phyloP scores from a whole-genome alignment of 2,888 invertebrate genomes.

The Drosophila falleni region DNA sequence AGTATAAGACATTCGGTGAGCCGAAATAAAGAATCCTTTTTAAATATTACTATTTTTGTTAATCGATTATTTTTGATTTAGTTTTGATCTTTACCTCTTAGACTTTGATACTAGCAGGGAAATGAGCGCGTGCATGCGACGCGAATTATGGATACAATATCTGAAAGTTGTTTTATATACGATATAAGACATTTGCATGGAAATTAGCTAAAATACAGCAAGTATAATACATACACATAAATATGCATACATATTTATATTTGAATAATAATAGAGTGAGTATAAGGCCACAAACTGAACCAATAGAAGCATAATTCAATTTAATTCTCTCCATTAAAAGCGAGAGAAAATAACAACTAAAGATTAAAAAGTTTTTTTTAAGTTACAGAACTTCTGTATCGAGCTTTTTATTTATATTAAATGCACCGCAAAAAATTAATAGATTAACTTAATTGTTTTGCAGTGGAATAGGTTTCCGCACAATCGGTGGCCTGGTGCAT shows the following conservation, averaged over 20 bases:
- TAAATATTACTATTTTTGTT: background rate
- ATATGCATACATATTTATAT: background rate
- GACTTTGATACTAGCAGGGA: constrained; percentile 44
- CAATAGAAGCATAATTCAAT: background rate
- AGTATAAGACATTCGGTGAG: constrained; percentile 34
- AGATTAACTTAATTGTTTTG: too few relatives aligned
- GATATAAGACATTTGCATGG: constrained; percentile 21
- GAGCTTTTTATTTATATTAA: too few relatives aligned
- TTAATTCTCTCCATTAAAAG: background rate
- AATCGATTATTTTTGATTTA: constrained; percentile 8
- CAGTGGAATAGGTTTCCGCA: background rate
- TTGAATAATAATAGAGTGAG: background rate
- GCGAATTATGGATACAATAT: constrained; percentile 38
- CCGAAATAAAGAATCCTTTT: constrained; percentile 13
- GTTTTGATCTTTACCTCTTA: constrained; percentile 50
- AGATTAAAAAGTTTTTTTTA: background rate
- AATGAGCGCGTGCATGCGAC: constrained; percentile 41
- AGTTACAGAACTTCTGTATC: background rate
- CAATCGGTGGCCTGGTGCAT: background rate
- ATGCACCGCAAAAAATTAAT: too few relatives aligned
- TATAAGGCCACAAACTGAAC: background rate
- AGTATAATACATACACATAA: constrained; percentile 14
- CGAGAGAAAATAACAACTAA: too few relatives aligned
- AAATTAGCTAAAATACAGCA: constrained; percentile 11
- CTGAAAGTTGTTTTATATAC: constrained; percentile 51